phyloP scores from a whole-genome alignment of 2,113 vertebrate species.

The Scalopus aquaticus region DNA sequence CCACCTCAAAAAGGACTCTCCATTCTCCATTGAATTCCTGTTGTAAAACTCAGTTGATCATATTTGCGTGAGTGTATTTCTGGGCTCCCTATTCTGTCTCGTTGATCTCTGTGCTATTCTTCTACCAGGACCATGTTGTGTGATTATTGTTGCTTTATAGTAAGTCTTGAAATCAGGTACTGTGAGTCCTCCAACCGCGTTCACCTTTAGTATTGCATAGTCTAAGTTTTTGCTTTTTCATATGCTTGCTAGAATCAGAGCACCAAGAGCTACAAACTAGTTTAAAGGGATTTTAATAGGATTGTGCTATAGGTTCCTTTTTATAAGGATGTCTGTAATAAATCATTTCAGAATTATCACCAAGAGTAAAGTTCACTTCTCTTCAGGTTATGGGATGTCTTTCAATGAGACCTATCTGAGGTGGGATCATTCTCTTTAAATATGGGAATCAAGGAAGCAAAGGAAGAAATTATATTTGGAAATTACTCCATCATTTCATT shows the following conservation, averaged over 20 bases:
- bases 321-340: not conserved
- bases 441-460: not conserved
- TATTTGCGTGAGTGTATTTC: not conserved
- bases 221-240: not conserved
- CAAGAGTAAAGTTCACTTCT: not conserved
- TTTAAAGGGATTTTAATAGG: not conserved
- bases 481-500: not conserved
- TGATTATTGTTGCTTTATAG: not conserved
- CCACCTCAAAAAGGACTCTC: not conserved
- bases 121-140: not conserved
- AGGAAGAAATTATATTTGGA: not conserved
- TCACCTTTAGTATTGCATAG: not conserved
- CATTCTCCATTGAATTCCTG: not conserved
- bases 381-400: not conserved
- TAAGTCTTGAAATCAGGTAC: not conserved
- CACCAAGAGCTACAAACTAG: not conserved
- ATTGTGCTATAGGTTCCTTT: not conserved
- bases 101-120: not conserved
- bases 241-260: not conserved
- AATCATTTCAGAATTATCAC: not conserved
- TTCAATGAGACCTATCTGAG: no score
- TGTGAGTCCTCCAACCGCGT: not conserved
- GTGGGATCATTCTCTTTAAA: not conserved
- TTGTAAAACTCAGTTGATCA: not conserved
- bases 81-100: not conserved